Evolutionary conservation across 2,888 invertebrate species (phyloP).

Genomic region (Lasioglossum zephyrum): DNA sequence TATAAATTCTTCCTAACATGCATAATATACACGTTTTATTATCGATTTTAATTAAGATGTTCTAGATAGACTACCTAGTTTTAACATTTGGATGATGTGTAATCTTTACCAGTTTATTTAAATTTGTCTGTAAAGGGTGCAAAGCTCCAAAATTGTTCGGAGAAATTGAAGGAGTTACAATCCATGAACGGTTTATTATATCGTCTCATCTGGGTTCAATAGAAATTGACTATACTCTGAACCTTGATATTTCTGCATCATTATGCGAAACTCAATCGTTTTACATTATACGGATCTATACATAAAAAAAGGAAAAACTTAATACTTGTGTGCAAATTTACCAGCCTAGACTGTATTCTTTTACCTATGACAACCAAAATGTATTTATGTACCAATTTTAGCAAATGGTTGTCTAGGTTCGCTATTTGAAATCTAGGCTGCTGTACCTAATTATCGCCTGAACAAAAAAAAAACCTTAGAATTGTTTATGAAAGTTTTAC

Average conservation of each 20-base stretch:
- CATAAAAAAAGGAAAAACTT: constrained; percentile 4
- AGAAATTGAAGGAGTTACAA: constrained; percentile 8
- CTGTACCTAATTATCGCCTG: constrained; percentile 44
- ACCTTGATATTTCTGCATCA: constrained; percentile 14
- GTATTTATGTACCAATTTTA: constrained; percentile 60
- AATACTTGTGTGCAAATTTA: constrained; percentile 55
- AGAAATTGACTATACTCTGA: constrained; percentile 13
- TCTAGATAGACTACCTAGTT: not conserved
- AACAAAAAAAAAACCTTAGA: constrained; percentile 38
- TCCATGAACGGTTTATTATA: constrained; percentile 10
- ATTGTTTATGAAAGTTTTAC: constrained; percentile 36
- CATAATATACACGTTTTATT: not conserved
- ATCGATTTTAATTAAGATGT: not conserved
- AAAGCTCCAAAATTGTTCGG: constrained; percentile 14
- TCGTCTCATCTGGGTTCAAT: constrained; percentile 35
- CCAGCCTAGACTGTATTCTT: constrained; percentile 77
- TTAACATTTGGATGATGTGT: constrained; percentile 12
- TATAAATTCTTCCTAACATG: not conserved
- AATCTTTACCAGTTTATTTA: constrained; percentile 51
- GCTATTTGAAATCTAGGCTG: constrained; percentile 79
- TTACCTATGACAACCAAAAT: constrained; percentile 77
- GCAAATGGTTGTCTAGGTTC: constrained; percentile 79
- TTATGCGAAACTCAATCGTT: constrained; percentile 18
- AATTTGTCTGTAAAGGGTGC: constrained; percentile 28
- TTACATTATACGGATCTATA: constrained; percentile 29